Evolutionary conservation across 2,888 invertebrate species (phyloP), one percentile per base, ranked within the genome.

Genomic region (Papilio gigon): DNA sequence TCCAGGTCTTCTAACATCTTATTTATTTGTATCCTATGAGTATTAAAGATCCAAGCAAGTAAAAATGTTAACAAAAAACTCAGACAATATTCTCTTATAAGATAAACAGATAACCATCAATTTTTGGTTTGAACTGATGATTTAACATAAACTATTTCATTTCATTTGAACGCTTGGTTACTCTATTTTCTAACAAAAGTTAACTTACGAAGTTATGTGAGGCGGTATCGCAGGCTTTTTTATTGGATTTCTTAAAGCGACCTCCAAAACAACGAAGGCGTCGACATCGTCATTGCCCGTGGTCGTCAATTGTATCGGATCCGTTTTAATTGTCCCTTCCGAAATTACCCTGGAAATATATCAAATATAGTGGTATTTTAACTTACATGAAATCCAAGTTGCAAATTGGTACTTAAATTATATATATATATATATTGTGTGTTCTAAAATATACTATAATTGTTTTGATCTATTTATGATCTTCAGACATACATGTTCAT

Each of bases 201-300:
- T 47, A 37, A 68, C 78, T 77, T 76, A 90, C 91, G 76, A 75
- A 4, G 78, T 30, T 72, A 92, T 81, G 22, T 71, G 70, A 0
- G 81, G 80, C 0, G 89, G 87, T 72, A 87, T 78, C 8, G 72
- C 67, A 4, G 79, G 73, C 50, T 83, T 76, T 30, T 74, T 78
- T 14, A 92, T 72, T 0, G 91, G 84, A 30, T 78, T 76, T 0
- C 76, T 79, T 14, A 92, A 70, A 70, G 77, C 76, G 0, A 92
- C 78, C 77, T 90, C 88, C 0, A 92, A 72, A 11, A 92, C 71
- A 20, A 88, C 76, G 72, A 91, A 91, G 2, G 91, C 84, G 25
- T 76, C 71, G 50, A 73, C 80, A 0, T 79, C 85, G 67, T 90
- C 87, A 25, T 80, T 77, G 0, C 88, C 90, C 0, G 89, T 89